Conservation (phyloP, 1,140 invertebrate genomes). For the Copidosoma floridanum region DNA sequence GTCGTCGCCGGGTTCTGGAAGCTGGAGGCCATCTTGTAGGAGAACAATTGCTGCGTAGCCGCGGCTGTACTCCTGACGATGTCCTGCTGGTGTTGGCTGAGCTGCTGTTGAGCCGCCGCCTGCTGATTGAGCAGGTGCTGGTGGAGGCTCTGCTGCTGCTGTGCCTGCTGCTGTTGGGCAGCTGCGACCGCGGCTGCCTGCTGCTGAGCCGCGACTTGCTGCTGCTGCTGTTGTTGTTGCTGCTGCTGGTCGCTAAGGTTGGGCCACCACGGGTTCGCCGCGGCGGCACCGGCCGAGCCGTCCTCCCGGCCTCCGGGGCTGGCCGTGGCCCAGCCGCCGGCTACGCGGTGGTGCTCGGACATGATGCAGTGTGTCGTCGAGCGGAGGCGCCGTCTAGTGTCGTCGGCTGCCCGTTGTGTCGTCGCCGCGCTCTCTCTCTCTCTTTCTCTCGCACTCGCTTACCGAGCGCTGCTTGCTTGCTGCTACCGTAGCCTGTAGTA, state of each 20-base stretch:
- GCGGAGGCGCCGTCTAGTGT: background rate
- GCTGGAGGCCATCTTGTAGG: constrained; percentile 80
- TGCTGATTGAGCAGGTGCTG: constrained; percentile 57
- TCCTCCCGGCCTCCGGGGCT: constrained; percentile 57
- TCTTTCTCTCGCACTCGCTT: constrained; percentile 2
- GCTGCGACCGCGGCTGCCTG: constrained; percentile 50
- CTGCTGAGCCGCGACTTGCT: constrained; percentile 37
- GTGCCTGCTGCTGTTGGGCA: constrained; percentile 52
- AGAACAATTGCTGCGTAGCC: constrained; percentile 73
- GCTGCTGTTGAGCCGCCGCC: constrained; percentile 46
- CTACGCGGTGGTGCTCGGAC: constrained; percentile 55
- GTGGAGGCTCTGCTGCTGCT: constrained; percentile 54
- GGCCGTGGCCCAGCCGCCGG: constrained; percentile 56
- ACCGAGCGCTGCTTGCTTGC: background rate
- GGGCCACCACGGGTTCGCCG: constrained; percentile 53
- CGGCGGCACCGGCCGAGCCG: constrained; percentile 36
- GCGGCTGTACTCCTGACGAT: constrained; percentile 59
- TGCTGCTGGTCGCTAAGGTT: constrained; percentile 43
- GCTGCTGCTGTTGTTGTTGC: constrained; percentile 51
- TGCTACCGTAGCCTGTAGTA: background rate
- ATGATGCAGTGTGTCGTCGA: too few relatives aligned
- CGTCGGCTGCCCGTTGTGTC: background rate
- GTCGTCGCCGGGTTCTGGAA: constrained; percentile 70
- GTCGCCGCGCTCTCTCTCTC: background rate
- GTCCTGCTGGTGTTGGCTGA: constrained; percentile 53